Base-by-base conservation (phyloP, 2,888 invertebrate genomes). In the Plemyria rubiginata region DNA sequence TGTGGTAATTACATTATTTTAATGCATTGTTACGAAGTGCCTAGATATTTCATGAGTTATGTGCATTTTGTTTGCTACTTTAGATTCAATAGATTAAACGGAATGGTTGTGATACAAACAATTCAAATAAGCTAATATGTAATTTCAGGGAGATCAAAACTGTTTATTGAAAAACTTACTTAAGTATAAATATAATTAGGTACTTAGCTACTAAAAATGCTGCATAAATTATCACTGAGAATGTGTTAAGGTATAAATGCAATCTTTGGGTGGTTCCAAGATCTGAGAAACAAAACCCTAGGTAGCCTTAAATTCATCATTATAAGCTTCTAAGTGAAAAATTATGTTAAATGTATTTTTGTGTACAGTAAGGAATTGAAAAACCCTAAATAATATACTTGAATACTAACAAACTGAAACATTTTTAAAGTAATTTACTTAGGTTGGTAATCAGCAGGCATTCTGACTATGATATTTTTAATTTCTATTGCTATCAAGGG, bases 401-500 rank as follows among this genome's bases (percentile, higher is more conserved):
- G 29, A 32, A 32, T 45, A 43, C 45, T 48, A 48, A 48, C 12
- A 28, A 53, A 50, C 13, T 22, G 12, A 46, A 38, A 11, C 11
- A 11, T 15, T 11, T 9, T 45, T 16, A 16, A 16, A 16, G 2
- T 3, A 9, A 13, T 16, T 72, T 60, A 70, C 60, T 68, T 67
- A 50, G 70, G 68, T 57, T 74, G 64, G 76, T 79, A 84, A 69
- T 85, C 75, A n/a, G 70, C 66, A 41, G 90, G 90, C 87, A 91
- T 88, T 66, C 70, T 80, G 49, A 82, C 80, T 54, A 92, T 80
- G 2, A 90, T 70, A 73, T 82, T 86, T 65, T 72, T 85, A 56
- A 90, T 80, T 73, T 86, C 87, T 67, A 82, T 73, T 12, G 83
- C 84, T 28, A 91, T 80, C 41, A 88, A 80, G 43, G 88, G 81